These are phyloP conservation scores for Dione juno DNA, from an alignment of 2,888 invertebrate species.

Conservation along the genomic window DNA sequence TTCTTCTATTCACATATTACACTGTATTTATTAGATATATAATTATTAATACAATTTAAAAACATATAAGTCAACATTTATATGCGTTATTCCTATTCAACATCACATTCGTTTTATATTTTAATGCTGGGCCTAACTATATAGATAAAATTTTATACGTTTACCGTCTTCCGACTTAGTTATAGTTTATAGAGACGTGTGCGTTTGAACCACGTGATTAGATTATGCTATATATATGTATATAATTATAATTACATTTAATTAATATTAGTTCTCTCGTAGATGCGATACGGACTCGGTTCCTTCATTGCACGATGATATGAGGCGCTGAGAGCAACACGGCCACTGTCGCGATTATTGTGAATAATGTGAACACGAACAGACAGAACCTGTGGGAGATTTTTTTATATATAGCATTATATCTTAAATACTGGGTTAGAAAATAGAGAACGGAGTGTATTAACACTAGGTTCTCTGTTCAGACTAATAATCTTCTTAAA, in stretches of 20 bases:
- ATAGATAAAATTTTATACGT: constrained; percentile 60
- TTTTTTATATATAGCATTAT: constrained; percentile 38
- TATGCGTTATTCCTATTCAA: constrained; percentile 75
- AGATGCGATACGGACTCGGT: constrained; percentile 48
- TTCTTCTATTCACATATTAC: constrained; percentile 49
- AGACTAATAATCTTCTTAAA: no score
- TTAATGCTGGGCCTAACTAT: constrained; percentile 70
- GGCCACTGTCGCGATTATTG: constrained; percentile 95
- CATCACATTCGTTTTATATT: constrained; percentile 80
- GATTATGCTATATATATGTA: constrained; percentile 54
- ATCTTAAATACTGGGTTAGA: not conserved
- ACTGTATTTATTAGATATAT: constrained; percentile 61
- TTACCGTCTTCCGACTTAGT: constrained; percentile 74
- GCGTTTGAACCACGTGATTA: constrained; percentile 75
- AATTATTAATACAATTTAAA: constrained; percentile 65
- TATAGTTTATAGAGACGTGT: constrained; percentile 66
- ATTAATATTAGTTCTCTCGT: constrained; percentile 78
- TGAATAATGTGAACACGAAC: constrained; percentile 97
- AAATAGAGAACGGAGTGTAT: not conserved
- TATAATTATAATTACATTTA: constrained; percentile 58
- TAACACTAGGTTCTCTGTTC: no score
- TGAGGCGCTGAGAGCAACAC: constrained; percentile 96
- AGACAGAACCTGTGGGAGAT: constrained; percentile 90
- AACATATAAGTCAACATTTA: constrained; percentile 76
- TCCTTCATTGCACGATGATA: constrained; percentile 93